Base-by-base conservation (phyloP, 2,888 invertebrate species). In the Listrodromus nycthemerus region DNA sequence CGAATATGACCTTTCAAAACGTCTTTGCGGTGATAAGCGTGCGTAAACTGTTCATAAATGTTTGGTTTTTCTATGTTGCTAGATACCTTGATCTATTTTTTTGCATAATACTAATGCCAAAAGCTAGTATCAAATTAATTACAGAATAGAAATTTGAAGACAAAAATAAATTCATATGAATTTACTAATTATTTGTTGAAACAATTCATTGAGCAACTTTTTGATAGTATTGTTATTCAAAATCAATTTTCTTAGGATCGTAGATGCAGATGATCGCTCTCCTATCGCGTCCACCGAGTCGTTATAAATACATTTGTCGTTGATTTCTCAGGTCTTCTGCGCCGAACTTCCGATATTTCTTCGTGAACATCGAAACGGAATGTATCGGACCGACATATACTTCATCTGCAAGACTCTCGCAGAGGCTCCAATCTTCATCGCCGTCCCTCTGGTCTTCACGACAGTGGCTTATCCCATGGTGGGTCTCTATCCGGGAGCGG, bases 11-110 rank as follows among this genome's bases (percentile, higher is more conserved):
- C 6, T 98, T 98, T 93, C 97, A 98, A 90, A 98, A 98, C 93
- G 96, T 98, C n/a, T 98, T 98, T 91, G 97, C 98, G 83, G 98
- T 99, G 58, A 96, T 98, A 81, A 97, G 97, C 93, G 99, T 98
- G 94, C 96, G 97, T 95, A 65, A 10, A 37, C 33, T 10, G 33
- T 37, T 37, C 10, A 73, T 66, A 48, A 41, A 66, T 71, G 16
- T 48, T 52, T 37, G 19, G 66, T 48, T 73, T 48, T 78, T 63
- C 63, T 5, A 33, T 73, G 33, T 70, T 16, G 24, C 8, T 7
- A 7, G 21, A 52, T 37, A 37, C 10, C 37, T 37, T 37, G 37
- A 7, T 37, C 37, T 10, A 37, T 37, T 0, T 2, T 10, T 37
- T 37, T 37, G 10, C 8, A 37, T 37, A 10, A 37, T 37, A 37